phyloP scores from a whole-genome alignment of 2,888 invertebrate genomes.

The Agrypnus murinus region DNA sequence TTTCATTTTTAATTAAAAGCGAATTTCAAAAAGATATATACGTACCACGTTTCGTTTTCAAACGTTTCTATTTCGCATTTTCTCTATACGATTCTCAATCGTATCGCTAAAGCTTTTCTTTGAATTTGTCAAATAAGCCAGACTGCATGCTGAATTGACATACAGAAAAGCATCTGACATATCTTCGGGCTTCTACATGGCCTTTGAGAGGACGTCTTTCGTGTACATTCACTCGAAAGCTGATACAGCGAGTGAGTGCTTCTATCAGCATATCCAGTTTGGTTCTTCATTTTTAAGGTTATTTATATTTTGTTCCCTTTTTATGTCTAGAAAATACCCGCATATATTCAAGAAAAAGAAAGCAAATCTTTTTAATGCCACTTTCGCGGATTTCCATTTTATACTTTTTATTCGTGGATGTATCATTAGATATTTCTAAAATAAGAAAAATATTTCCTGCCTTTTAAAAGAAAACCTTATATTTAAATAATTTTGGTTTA shows the following conservation, averaged over 20 bases:
- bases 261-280: constrained; percentile 36
- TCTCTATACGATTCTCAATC: constrained; percentile 26
- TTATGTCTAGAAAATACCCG: not conserved
- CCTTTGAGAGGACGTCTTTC: constrained; percentile 46
- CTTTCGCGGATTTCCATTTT: too few relatives aligned
- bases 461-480: too few relatives aligned
- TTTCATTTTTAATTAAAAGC: constrained; percentile 29
- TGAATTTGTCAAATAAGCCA: constrained; percentile 46
- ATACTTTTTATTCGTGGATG: too few relatives aligned
- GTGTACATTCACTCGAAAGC: constrained; percentile 43
- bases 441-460: too few relatives aligned
- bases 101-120: constrained; percentile 28
- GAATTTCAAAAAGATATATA: not conserved
- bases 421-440: too few relatives aligned
- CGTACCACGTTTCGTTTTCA: constrained; percentile 2
- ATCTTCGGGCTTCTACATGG: constrained; percentile 34
- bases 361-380: too few relatives aligned
- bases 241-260: constrained; percentile 42
- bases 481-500: too few relatives aligned
- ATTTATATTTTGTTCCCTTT: constrained; percentile 14
- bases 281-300: constrained; percentile 14
- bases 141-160: constrained; percentile 44
- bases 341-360: too few relatives aligned
- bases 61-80: constrained; percentile 11
- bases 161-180: constrained; percentile 36